Evolutionary conservation across 23 tunicate species (phyloP), one percentile per base, ranked within the genome.

Genomic region (Phallusia fumigata): DNA sequence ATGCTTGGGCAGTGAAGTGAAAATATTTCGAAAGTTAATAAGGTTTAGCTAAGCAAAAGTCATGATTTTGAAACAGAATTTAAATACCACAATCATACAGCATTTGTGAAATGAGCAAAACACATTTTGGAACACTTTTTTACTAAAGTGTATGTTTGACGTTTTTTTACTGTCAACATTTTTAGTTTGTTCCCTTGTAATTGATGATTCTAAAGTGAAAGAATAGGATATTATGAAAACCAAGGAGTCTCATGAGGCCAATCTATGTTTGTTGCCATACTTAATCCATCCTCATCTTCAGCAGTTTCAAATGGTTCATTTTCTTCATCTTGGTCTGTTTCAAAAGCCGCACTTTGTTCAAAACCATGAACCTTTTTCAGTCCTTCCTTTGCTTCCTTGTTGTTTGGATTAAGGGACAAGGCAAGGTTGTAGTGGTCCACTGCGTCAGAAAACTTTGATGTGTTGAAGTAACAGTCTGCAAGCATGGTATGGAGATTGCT

Each of bases 361-460:
- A 73, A n/a, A 33, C 36, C 49, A 18, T 85, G 49, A 12, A 92
- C 75, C 65, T 80, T 87, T 26, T 79, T 80, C 78, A 92, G 65
- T 3, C 91, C 91, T 32, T 84, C 91, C 35, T 87, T 84, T 31
- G 97, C 97, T 64, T 79, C 88, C 19, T 44, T 45, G 65, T 83
- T 82, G 58, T 84, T 80, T 0, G 97, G 86, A 80, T 92, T 84
- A 65, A 92, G 40, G 44, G 92, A 88, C 86, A 92, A 65, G 0
- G 97, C 88, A 6, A 92, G 80, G 50, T 85, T 92, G 88, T 83
- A 87, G 75, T 92, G 97, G n/a, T 92, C 88, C 30, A 92, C 85
- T 26, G 97, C 97, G 21, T 92, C 86, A 18, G 91, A 28, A 76
- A 33, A 83, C 64, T 84, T 87, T 44, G 80, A 72, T 3, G 80